These are phyloP conservation scores for Pollenia griseotomentosa DNA, from an alignment of 2,888 invertebrate genomes.

Conservation along the genomic window DNA sequence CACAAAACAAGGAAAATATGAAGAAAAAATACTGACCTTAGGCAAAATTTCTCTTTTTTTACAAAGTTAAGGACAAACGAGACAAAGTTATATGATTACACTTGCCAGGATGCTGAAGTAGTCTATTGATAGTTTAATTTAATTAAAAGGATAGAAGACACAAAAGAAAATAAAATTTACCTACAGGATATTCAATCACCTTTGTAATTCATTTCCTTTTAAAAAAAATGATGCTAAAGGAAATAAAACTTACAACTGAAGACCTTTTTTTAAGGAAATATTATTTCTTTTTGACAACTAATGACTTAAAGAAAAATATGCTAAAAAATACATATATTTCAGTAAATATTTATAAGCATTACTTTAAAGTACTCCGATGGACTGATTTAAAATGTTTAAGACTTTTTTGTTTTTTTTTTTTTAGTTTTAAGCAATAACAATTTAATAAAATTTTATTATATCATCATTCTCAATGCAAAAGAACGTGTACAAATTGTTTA, in stretches of 20 bases:
- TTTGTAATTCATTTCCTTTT: not conserved
- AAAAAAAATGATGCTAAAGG: not conserved
- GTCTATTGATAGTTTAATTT: slow-evolving; percentile 31
- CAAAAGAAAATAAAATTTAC: not conserved
- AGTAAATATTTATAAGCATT: no score
- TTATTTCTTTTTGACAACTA: no score
- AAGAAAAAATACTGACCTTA: slow-evolving; percentile 11
- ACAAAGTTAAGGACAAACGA: not conserved
- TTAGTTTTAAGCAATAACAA: no score
- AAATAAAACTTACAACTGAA: not conserved
- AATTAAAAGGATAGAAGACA: slow-evolving; percentile 17
- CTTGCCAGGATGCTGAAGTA: not conserved
- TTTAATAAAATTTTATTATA: no score
- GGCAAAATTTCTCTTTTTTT: not conserved
- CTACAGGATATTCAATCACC: slow-evolving; percentile 23
- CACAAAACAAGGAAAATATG: not conserved
- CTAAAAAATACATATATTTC: no score
- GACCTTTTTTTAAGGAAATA: no score
- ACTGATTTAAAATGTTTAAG: no score
- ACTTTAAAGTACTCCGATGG: no score
- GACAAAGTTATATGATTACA: slow-evolving; percentile 2
- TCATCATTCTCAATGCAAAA: no score
- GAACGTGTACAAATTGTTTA: no score
- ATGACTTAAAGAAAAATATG: no score
- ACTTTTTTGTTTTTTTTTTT: no score